phyloP scores from a whole-genome alignment of 2,797 vertebrate genomes.

The Carcharodon carcharias region DNA sequence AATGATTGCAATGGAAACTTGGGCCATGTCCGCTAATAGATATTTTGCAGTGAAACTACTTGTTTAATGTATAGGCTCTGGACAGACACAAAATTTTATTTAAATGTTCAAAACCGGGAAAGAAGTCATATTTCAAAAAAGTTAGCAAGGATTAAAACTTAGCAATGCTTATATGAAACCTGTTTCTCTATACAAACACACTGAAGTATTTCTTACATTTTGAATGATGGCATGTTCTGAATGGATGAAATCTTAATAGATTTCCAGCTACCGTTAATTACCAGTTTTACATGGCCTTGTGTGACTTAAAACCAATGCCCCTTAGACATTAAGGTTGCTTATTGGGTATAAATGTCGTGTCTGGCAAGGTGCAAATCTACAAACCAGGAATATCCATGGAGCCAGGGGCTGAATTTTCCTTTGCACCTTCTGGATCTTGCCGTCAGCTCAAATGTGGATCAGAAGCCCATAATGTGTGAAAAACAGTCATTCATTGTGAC shows the following conservation, averaged over 20 bases:
- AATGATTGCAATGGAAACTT: neutral
- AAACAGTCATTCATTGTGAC: too few species aligned
- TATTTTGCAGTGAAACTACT: neutral
- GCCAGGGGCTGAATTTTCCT: too few species aligned
- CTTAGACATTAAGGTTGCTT: too few species aligned
- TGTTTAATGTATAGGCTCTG: neutral
- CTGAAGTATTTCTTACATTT: neutral
- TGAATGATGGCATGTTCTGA: neutral
- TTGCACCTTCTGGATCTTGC: too few species aligned
- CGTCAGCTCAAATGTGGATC: too few species aligned
- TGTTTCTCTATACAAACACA: too few species aligned
- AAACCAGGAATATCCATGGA: too few species aligned
- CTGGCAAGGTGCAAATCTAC: too few species aligned
- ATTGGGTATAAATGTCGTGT: too few species aligned
- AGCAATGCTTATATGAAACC: neutral
- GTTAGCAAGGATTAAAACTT: neutral
- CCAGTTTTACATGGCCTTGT: neutral
- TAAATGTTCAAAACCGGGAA: neutral
- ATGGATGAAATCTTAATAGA: neutral
- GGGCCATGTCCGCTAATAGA: too few species aligned
- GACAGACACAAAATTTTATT: neutral
- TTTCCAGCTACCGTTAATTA: too few species aligned
- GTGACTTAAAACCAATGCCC: neutral
- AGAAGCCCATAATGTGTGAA: too few species aligned
- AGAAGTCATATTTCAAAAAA: neutral